Percentiles rank a stretch among this genome's conserved stretches.
These are phyloP conservation scores for Seriola dumerili DNA, from an alignment of 2,113 vertebrate species.

Conservation along the genomic window DNA sequence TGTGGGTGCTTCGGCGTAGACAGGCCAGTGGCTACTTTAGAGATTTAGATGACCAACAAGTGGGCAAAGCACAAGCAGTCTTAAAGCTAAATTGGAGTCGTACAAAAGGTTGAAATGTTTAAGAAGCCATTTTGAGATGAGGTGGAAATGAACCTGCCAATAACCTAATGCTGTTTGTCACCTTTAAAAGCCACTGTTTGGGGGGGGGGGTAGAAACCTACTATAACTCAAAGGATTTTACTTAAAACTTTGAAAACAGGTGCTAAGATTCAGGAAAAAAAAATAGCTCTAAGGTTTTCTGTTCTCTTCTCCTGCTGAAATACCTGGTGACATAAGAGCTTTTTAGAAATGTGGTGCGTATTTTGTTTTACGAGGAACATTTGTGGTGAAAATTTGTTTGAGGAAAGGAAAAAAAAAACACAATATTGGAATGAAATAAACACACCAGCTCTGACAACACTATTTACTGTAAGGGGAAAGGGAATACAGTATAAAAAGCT, in stretches of 20 bases:
- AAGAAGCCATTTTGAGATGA: neutral
- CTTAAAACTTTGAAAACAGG: conserved; percentile 23
- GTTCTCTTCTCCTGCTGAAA: conserved; percentile 13
- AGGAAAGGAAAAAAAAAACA: neutral
- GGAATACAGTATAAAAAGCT: conserved; percentile 23
- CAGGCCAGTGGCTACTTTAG: neutral
- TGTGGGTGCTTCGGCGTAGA: neutral
- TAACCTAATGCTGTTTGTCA: conserved; percentile 10
- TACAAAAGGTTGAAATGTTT: neutral
- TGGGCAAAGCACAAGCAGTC: conserved; percentile 49
- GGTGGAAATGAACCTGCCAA: neutral
- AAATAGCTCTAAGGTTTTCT: neutral
- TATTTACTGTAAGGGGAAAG: conserved; percentile 48
- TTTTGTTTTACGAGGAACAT: conserved; percentile 24
- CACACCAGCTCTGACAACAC: conserved; percentile 55
- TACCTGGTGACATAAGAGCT: neutral
- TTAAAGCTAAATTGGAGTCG: neutral
- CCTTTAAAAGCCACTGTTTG: neutral
- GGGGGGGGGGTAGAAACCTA: no score
- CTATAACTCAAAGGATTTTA: neutral
- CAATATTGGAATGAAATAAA: conserved; percentile 11
- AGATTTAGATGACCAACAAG: conserved; percentile 11
- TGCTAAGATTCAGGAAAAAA: conserved; percentile 58
- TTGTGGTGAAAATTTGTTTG: conserved; percentile 19
- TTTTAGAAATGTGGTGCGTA: conserved; percentile 19